phyloP scores from a whole-genome alignment of 1,140 invertebrate species.

The Bombyx mandarina region DNA sequence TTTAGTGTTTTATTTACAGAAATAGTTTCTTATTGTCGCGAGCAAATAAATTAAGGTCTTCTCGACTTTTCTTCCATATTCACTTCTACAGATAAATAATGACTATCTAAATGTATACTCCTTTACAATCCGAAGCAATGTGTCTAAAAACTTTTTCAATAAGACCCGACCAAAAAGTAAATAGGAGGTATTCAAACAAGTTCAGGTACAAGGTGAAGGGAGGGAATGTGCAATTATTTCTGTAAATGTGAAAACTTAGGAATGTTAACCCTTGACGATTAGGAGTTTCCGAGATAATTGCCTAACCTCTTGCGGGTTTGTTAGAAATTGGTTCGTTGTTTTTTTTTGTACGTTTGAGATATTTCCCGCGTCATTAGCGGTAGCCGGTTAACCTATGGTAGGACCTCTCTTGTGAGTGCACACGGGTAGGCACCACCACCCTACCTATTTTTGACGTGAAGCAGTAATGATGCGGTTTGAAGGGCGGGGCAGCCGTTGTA shows the following conservation, averaged over 20 bases:
- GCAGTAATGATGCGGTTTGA: too few species aligned
- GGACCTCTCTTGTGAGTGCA: too few species aligned
- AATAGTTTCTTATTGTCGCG: too few species aligned
- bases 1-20: too few species aligned
- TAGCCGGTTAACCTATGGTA: too few species aligned
- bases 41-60: too few species aligned
- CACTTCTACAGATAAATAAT: too few species aligned
- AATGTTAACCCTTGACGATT: slow-evolving; percentile 27
- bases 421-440: too few species aligned
- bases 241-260: slow-evolving; percentile 31
- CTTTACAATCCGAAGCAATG: slow-evolving; percentile 13
- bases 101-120: neutral
- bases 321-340: slow-evolving; percentile 7
- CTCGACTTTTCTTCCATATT: too few species aligned
- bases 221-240: slow-evolving; percentile 27
- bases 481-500: too few species aligned
- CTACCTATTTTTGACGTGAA: too few species aligned
- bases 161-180: slow-evolving; percentile 25
- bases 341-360: neutral
- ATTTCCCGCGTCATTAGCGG: neutral
- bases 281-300: slow-evolving; percentile 22
- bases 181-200: slow-evolving; percentile 29
- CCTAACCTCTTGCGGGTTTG: slow-evolving; percentile 3
- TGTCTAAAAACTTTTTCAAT: slow-evolving; percentile 34
- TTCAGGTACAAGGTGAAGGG: slow-evolving; percentile 6